These are phyloP conservation scores for Drosophila emarginata DNA, from an alignment of 2,888 invertebrate species.

Conservation along the genomic window DNA sequence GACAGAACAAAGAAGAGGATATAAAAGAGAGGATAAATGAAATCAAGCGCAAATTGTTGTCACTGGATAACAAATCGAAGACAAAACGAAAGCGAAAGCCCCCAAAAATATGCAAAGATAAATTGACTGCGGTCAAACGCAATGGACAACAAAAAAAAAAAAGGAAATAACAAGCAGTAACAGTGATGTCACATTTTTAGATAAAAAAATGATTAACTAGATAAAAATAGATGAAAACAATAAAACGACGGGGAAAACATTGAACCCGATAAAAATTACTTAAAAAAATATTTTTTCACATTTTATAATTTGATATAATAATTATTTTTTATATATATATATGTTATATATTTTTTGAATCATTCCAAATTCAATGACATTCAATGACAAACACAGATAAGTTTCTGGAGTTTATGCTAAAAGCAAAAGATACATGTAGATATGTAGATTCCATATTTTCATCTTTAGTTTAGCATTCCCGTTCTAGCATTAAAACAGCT, in stretches of 20 bases:
- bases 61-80: conserved; percentile 42
- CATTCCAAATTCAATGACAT: no score
- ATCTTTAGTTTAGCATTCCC: not conserved
- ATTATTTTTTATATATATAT: no score
- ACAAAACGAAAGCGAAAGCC: conserved; percentile 64
- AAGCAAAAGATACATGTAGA: no score
- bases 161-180: not conserved
- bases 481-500: not conserved
- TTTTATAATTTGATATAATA: no score
- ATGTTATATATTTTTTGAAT: no score
- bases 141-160: conserved; percentile 11
- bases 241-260: no score
- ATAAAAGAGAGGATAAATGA: conserved; percentile 45
- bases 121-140: conserved; percentile 62
- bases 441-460: not conserved
- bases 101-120: conserved; percentile 71
- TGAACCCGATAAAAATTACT: no score
- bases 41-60: conserved; percentile 66
- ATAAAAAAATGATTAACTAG: no score
- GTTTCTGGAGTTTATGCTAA: no score
- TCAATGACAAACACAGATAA: no score
- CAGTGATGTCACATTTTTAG: not conserved
- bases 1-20: conserved; percentile 43
- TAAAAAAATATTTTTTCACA: no score
- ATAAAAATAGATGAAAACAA: no score